A percentile compares a stretch with the other conserved stretches of the same genome.
phyloP scores from a whole-genome alignment of 2,888 invertebrate species.

The Peribatodes rhomboidaria region DNA sequence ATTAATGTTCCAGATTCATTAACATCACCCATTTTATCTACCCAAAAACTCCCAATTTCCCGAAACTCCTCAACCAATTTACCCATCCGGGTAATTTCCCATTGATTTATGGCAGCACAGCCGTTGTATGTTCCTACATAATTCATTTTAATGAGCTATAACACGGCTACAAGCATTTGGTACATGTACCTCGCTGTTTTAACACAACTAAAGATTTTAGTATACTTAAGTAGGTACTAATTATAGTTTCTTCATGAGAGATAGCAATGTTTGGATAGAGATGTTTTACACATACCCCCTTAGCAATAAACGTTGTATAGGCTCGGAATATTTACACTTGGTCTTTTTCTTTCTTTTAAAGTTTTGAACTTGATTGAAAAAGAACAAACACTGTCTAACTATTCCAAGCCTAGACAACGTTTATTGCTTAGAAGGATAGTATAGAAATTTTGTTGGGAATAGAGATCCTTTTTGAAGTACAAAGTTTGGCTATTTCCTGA shows the following conservation, averaged over 20 bases:
- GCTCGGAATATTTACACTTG: too few species aligned
- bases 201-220: background rate
- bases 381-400: too few species aligned
- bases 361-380: too few species aligned
- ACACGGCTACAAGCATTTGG: slow-evolving; percentile 48
- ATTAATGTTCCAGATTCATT: slow-evolving; percentile 32
- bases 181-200: slow-evolving; percentile 7
- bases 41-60: slow-evolving; percentile 32
- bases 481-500: too few species aligned
- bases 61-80: slow-evolving; percentile 38
- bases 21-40: slow-evolving; percentile 37
- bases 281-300: too few species aligned
- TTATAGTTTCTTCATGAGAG: background rate
- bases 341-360: too few species aligned
- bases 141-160: slow-evolving; percentile 56
- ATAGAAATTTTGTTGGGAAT: too few species aligned
- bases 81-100: slow-evolving; percentile 47
- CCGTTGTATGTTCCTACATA: slow-evolving; percentile 47
- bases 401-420: too few species aligned
- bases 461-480: too few species aligned
- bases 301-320: too few species aligned
- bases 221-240: too few species aligned
- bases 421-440: too few species aligned
- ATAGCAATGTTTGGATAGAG: background rate
- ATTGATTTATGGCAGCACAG: slow-evolving; percentile 45